A percentile compares a stretch with the other conserved stretches of the same genome.
Evolutionary conservation across 2,888 invertebrate species (phyloP).

Genomic region (Drosophila melanosoma): DNA sequence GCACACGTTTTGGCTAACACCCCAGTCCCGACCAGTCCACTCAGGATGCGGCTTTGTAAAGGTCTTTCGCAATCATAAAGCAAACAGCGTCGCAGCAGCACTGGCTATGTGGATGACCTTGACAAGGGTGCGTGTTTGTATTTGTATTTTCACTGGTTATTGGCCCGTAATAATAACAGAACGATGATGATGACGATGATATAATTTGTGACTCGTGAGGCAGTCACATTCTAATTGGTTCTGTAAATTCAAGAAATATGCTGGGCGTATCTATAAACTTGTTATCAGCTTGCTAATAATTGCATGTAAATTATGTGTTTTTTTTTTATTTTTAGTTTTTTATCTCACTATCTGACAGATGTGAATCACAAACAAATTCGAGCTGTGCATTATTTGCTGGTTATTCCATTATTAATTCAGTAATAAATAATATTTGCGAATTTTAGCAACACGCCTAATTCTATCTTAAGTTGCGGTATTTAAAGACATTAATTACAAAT

Average conservation of each 20-base stretch:
- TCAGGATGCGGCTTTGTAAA: slow-evolving; percentile 38
- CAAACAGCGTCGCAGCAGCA: slow-evolving; percentile 5
- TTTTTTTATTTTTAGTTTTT: slow-evolving; percentile 3
- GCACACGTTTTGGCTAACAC: not conserved
- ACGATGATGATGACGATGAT: slow-evolving; percentile 47
- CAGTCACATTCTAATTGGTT: slow-evolving; percentile 61
- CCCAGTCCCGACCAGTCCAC: not conserved
- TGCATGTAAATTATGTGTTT: slow-evolving; percentile 1
- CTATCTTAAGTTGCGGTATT: not conserved
- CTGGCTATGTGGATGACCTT: slow-evolving; percentile 58
- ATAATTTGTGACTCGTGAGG: slow-evolving; percentile 32
- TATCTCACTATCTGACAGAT: not conserved
- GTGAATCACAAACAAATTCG: not conserved
- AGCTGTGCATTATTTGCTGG: not conserved
- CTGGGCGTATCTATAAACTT: not conserved
- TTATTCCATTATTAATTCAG: slow-evolving; percentile 20
- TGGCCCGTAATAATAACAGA: slow-evolving; percentile 26
- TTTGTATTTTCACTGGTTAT: slow-evolving; percentile 46
- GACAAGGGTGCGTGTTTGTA: slow-evolving; percentile 40
- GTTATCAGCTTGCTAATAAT: slow-evolving; percentile 51
- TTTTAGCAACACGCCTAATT: slow-evolving; percentile 13
- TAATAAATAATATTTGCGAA: slow-evolving; percentile 8
- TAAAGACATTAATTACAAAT: slow-evolving; percentile 21
- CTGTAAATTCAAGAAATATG: slow-evolving; percentile 58
- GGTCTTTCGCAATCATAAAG: slow-evolving; percentile 57